Conservation (phyloP, 2,888 invertebrate species). For the Eueremaeus valkanovi region DNA sequence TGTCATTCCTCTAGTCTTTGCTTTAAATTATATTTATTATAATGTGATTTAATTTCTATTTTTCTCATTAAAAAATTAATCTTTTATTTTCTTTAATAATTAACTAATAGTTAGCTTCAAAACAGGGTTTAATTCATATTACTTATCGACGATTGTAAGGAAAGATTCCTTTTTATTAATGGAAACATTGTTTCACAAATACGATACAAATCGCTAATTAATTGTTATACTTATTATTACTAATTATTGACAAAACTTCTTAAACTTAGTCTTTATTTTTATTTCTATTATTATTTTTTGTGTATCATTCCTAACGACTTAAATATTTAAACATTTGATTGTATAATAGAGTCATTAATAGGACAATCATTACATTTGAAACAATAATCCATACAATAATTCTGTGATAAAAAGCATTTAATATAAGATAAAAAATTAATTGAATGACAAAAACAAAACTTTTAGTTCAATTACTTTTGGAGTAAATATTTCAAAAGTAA, state of each 20-base stretch:
- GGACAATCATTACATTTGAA: neutral
- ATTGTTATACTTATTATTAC: neutral
- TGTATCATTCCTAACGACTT: neutral
- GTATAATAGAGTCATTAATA: neutral
- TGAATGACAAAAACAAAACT: neutral
- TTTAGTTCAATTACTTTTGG: no score
- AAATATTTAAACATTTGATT: no score
- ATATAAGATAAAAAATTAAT: neutral
- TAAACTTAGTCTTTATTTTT: neutral
- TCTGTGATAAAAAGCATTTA: neutral
- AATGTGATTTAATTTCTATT: neutral
- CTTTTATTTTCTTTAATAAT: neutral
- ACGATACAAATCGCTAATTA: neutral
- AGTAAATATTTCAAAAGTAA: no score
- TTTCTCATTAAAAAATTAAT: neutral
- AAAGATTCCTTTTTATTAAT: neutral
- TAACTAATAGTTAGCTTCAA: neutral
- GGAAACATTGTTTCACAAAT: neutral
- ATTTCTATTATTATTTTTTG: neutral
- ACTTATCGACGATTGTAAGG: neutral
- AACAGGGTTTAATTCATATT: neutral
- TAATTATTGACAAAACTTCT: neutral
- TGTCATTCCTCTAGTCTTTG: slow-evolving; percentile 4
- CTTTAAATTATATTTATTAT: no score
- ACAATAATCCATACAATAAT: neutral